Evolutionary conservation across 2,113 vertebrate genomes (phyloP), one percentile per base, ranked within the genome.

Genomic region (Empidonax traillii): DNA sequence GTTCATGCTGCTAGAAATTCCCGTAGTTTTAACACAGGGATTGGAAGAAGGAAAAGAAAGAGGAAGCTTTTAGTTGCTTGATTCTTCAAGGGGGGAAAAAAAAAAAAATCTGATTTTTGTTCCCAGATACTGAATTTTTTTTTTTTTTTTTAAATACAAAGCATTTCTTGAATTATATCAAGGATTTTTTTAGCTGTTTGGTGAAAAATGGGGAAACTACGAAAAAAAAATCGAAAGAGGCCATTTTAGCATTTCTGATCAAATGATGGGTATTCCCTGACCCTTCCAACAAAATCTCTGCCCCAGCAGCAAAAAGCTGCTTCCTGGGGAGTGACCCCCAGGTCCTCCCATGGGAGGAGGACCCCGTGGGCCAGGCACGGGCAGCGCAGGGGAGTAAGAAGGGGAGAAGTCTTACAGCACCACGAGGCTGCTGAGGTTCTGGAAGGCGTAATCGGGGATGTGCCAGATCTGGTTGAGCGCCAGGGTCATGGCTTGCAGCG

Each of bases 401-500:
- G 22, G 0, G 6, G 33, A 93, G 24, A 33, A 81, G 69, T 98
- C 99, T 98, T 98, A 99, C 99, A 99, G 97, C 87, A 99, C 99
- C 55, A 99, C 99, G 28, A 99, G 99, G 97, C 98, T 99, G 90
- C 98, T 98, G 95, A 99, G 99, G 97, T 99, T 99, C 97, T 98
- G 98, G 97, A 99, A 99, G 84, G 99, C 99, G 4, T 97, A 98
- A 87, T 99, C 99, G 0, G 99, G 99, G 94, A 99, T 98, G 96
- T 98, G 98, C 93, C 97, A 97, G 98, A 99, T 99, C 86, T 96
- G 98, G 98, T 99, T 99, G 96, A 99, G 99, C 21, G 99, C 99
- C 97, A 99, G 95, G 27, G 99, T 99, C 99, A 99, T 99, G 97
- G 99, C 99, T 92, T 99, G 99, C 43, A 99, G 98, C 13, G 99